A percentile compares a stretch with the other conserved stretches of the same genome.
phyloP scores from a whole-genome alignment of 2,888 invertebrate species.

The Limnephilus lunatus region DNA sequence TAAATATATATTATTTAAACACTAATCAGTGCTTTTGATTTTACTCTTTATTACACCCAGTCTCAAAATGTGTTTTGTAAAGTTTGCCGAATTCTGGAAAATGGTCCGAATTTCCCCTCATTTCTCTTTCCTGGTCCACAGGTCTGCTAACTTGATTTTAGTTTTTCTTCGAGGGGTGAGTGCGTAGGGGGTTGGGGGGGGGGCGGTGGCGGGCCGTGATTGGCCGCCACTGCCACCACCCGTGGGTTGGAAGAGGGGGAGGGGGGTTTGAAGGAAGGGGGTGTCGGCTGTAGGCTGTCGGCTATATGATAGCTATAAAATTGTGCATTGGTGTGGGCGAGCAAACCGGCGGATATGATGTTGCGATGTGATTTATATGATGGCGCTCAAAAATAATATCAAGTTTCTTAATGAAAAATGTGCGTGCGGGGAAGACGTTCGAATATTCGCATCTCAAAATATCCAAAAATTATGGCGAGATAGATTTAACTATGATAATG shows the following conservation, averaged over 20 bases:
- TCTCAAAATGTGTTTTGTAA: neutral
- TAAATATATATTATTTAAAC: neutral
- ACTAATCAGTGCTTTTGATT: neutral
- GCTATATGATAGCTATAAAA: slow-evolving; percentile 61
- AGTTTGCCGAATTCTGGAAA: slow-evolving; percentile 6
- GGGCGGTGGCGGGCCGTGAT: slow-evolving; percentile 61
- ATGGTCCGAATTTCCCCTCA: slow-evolving; percentile 35
- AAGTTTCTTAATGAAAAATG: slow-evolving; percentile 42
- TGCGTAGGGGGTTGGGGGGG: slow-evolving; percentile 30
- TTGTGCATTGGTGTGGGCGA: slow-evolving; percentile 59
- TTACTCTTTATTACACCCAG: neutral
- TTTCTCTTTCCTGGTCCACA: slow-evolving; percentile 50
- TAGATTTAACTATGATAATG: neutral
- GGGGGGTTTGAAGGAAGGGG: neutral
- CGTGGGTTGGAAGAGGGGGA: neutral
- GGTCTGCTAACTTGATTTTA: slow-evolving; percentile 66
- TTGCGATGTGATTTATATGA: slow-evolving; percentile 44
- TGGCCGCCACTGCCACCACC: slow-evolving; percentile 57
- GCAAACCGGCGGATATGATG: slow-evolving; percentile 50
- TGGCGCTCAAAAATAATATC: slow-evolving; percentile 45
- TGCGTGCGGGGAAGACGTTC: slow-evolving; percentile 21
- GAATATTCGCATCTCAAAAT: slow-evolving; percentile 19
- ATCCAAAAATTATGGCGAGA: neutral
- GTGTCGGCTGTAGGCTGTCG: neutral
- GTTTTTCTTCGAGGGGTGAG: slow-evolving; percentile 61